Evolutionary conservation across 2,113 vertebrate genomes (phyloP).

Genomic region (Catagonus wagneri): DNA sequence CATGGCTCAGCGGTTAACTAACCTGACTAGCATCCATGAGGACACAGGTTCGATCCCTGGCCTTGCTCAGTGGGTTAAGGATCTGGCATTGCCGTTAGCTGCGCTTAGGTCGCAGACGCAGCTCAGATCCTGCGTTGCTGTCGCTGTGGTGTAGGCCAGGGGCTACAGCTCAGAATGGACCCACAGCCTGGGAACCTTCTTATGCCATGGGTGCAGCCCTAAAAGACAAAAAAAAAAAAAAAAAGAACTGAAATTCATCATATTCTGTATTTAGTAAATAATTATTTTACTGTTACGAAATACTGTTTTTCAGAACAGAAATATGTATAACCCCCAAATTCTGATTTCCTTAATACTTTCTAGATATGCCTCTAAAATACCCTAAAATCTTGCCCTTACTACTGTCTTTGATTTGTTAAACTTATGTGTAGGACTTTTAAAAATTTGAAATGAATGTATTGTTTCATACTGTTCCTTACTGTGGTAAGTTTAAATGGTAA

Average conservation of each 20-base stretch:
- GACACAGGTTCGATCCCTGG: too few relatives aligned
- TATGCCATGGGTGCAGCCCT: too few relatives aligned
- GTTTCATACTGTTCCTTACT: not conserved
- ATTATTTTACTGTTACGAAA: not conserved
- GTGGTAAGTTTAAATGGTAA: not conserved
- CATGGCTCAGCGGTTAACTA: too few relatives aligned
- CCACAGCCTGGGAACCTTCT: too few relatives aligned
- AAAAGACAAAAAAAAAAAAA: too few relatives aligned
- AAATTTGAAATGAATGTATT: not conserved
- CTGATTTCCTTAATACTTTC: not conserved
- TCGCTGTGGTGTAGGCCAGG: too few relatives aligned
- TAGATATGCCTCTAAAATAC: not conserved
- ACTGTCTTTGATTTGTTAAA: not conserved
- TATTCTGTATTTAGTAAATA: not conserved
- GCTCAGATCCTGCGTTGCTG: too few relatives aligned
- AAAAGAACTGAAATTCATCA: conserved; percentile 3
- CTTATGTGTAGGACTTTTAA: not conserved
- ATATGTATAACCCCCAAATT: not conserved
- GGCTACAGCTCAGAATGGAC: too few relatives aligned
- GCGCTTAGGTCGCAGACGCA: too few relatives aligned
- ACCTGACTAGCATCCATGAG: too few relatives aligned
- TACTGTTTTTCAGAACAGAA: conserved; percentile 19
- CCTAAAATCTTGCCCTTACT: not conserved
- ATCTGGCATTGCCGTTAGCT: too few relatives aligned
- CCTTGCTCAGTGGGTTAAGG: too few relatives aligned